Base-by-base conservation (phyloP, 2,888 invertebrate species). In the Acheta domesticus region DNA sequence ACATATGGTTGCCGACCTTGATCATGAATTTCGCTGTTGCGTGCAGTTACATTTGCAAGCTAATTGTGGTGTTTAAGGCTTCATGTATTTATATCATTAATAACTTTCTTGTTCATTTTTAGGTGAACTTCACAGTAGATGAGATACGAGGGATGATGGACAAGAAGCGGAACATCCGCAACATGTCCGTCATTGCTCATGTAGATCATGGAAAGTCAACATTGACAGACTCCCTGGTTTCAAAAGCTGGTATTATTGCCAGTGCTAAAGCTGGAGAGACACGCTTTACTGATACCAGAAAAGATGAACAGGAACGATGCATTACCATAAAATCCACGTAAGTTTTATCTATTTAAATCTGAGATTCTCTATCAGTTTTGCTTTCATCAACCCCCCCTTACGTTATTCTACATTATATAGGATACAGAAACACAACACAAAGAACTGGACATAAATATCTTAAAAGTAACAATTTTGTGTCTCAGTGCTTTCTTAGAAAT, bases 71-170 rank as follows among this genome's bases (percentile, higher is more conserved):
- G 36, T 36, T 36, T 1, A 23, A 23, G 23, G 36, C 8, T 36
- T 36, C 36, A 8, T 36, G 8, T 36, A 36, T 36, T 8, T 36
- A 36, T 8, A 36, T 36, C 36, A 36, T 36, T 36, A 36, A 36
- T 36, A 36, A 36, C 8, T 36, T 8, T 36, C 8, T 36, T 36
- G 36, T 36, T 36, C 5, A 36, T 36, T 85, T 88, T 75, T 85
- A 99, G 99, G 99, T 99, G 93, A 99, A 99, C 93, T 99, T 99
- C 90, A 99, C 99, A 84, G 96, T 99, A 90, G 99, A 99, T 91
- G 98, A 99, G 91, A 99, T 99, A 92, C 96, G 99, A 90, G 91
- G 87, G 88, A 96, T 99, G 94, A 99, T 99, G 99, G 99, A 99
- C 96, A 96, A 96, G 89, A 99, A 99, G 92, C 92, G 91, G 91